Evolutionary conservation across 2,797 vertebrate genomes (phyloP).

Genomic region (Centroberyx gerrardi): DNA sequence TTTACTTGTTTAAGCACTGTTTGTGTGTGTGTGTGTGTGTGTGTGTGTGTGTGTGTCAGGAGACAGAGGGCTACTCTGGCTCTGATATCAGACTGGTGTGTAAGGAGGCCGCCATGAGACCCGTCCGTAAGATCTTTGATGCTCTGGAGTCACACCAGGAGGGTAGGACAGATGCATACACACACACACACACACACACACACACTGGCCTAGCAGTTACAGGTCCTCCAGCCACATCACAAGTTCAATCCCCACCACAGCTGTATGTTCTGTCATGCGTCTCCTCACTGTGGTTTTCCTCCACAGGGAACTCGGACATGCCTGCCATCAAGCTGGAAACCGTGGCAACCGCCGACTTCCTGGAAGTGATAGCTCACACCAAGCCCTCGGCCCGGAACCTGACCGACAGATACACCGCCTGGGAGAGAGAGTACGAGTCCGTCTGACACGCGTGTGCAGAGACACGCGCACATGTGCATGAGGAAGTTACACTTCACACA

Average conservation of each 20-base stretch:
- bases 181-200: neutral
- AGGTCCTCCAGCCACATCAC: too few species aligned
- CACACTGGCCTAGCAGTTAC: neutral
- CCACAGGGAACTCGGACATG: slow-evolving; percentile 80
- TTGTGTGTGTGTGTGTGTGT: neutral
- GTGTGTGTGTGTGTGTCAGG: slow-evolving; percentile 33
- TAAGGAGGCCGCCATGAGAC: slow-evolving; percentile 97
- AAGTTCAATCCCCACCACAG: too few species aligned
- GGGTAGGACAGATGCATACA: slow-evolving; percentile 79
- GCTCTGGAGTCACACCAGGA: slow-evolving; percentile 90
- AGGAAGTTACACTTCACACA: neutral
- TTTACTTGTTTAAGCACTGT: neutral
- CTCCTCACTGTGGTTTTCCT: neutral
- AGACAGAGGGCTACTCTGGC: slow-evolving; percentile 93
- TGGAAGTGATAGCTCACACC: slow-evolving; percentile 91
- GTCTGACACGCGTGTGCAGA: slow-evolving; percentile 50
- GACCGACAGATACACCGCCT: slow-evolving; percentile 88
- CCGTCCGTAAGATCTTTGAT: slow-evolving; percentile 93
- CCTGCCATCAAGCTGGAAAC: slow-evolving; percentile 87
- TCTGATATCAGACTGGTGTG: slow-evolving; percentile 95
- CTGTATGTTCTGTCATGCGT: neutral
- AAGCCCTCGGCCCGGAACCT: slow-evolving; percentile 93
- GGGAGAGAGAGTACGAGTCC: slow-evolving; percentile 88
- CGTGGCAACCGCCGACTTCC: slow-evolving; percentile 91
- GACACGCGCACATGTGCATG: neutral